A percentile compares a stretch with the other conserved stretches of the same genome.
phyloP scores from a whole-genome alignment of 2,113 vertebrate genomes.

The Columba livia region DNA sequence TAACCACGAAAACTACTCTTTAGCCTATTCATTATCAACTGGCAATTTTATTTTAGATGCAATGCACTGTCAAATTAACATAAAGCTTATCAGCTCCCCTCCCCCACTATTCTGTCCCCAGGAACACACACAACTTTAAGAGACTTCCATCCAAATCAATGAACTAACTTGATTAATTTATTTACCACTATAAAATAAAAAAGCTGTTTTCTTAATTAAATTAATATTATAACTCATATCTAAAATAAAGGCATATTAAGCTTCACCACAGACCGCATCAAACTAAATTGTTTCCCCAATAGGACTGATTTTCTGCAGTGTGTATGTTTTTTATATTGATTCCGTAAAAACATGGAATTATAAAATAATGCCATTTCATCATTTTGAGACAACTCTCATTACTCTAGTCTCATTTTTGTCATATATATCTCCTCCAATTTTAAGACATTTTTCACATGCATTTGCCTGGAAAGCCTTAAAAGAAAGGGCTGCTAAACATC shows the following conservation, averaged over 20 bases:
- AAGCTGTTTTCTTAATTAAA: background rate
- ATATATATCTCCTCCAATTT: rapidly evolving
- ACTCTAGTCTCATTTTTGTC: background rate
- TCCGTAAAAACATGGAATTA: background rate
- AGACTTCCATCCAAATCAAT: background rate
- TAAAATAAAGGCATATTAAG: rapidly evolving
- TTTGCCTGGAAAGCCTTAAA: background rate
- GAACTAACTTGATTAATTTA: background rate
- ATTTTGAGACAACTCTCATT: background rate
- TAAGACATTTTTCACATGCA: background rate
- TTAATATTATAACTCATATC: background rate
- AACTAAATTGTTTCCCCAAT: background rate
- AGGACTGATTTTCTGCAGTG: background rate
- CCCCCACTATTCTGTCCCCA: background rate
- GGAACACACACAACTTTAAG: background rate
- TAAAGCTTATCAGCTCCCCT: background rate
- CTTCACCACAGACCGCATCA: background rate
- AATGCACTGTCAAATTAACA: background rate
- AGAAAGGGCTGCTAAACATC: background rate
- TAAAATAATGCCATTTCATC: background rate
- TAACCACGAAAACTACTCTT: background rate
- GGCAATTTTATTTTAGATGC: background rate
- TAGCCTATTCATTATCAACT: background rate
- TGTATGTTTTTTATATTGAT: background rate
- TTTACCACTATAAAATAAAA: background rate